Conservation (phyloP, 2,113 vertebrate species). For the Epinephelus cyanopodus region DNA sequence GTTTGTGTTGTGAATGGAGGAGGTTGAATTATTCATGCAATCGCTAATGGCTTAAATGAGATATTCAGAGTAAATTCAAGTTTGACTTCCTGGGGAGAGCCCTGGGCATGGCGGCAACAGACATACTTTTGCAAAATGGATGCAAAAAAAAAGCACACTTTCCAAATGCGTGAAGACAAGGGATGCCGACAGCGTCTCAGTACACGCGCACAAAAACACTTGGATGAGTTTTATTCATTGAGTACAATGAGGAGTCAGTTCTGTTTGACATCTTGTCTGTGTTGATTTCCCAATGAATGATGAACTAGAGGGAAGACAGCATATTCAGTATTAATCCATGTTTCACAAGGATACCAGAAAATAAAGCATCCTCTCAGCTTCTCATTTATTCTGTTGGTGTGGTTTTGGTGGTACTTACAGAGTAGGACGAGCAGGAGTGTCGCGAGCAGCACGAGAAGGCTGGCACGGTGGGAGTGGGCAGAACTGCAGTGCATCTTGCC, state of each 20-base stretch:
- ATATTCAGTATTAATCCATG: background rate
- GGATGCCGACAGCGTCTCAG: background rate
- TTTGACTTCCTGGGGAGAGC: conserved; percentile 52
- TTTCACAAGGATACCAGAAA: background rate
- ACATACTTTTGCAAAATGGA: conserved; percentile 17
- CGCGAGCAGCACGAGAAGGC: conserved; percentile 82
- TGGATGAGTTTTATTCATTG: background rate
- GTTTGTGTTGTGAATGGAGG: conserved; percentile 39
- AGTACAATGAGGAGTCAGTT: background rate
- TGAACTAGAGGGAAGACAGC: background rate
- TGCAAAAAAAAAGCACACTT: background rate
- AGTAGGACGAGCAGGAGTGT: conserved; percentile 67
- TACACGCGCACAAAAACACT: background rate
- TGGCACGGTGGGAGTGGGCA: conserved; percentile 81
- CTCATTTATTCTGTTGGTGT: background rate
- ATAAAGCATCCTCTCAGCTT: background rate
- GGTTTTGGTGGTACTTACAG: conserved; percentile 67
- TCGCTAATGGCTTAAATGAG: conserved; percentile 71
- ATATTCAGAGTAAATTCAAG: conserved; percentile 67
- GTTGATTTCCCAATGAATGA: background rate
- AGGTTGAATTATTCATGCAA: conserved; percentile 79
- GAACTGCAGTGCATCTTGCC: conserved; percentile 96
- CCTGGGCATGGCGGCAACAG: conserved; percentile 4
- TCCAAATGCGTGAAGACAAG: background rate
- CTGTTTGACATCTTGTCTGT: background rate